Evolutionary conservation across 1,140 invertebrate genomes (phyloP).

Genomic region (Procambarus clarkii): DNA sequence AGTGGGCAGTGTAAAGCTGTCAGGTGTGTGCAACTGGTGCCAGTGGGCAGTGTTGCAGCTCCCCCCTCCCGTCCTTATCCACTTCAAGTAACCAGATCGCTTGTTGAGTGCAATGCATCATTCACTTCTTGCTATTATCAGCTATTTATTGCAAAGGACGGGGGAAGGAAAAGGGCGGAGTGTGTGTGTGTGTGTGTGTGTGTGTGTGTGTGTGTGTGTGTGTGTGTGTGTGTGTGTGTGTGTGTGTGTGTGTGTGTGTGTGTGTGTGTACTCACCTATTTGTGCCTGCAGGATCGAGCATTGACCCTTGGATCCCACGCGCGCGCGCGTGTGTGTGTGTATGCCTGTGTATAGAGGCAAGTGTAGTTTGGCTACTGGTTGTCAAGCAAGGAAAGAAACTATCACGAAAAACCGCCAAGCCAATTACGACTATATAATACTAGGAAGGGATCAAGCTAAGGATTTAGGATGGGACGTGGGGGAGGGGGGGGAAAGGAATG

Average conservation of each 20-base stretch:
- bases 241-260: neutral
- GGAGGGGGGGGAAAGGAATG: no score
- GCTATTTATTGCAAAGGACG: neutral
- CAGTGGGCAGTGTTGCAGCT: neutral
- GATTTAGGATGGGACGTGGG: no score
- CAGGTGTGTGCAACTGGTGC: neutral
- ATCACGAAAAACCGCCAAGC: no score
- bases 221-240: neutral
- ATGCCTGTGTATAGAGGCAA: no score
- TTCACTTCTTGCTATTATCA: slow-evolving; percentile 13
- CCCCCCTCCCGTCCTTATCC: neutral
- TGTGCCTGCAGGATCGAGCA: no score
- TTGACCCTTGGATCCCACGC: no score
- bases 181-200: neutral
- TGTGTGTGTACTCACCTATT: no score
- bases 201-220: neutral
- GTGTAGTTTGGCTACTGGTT: no score
- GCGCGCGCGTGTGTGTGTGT: no score
- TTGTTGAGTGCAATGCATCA: slow-evolving; percentile 26
- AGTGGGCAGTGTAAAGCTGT: neutral
- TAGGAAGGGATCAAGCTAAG: no score
- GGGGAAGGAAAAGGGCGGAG: neutral
- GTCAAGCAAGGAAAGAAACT: no score
- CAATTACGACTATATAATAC: no score
- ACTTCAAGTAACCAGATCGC: slow-evolving; percentile 6